Evolutionary conservation across 2,113 vertebrate genomes (phyloP).

Genomic region (Micronycteris hirsuta): DNA sequence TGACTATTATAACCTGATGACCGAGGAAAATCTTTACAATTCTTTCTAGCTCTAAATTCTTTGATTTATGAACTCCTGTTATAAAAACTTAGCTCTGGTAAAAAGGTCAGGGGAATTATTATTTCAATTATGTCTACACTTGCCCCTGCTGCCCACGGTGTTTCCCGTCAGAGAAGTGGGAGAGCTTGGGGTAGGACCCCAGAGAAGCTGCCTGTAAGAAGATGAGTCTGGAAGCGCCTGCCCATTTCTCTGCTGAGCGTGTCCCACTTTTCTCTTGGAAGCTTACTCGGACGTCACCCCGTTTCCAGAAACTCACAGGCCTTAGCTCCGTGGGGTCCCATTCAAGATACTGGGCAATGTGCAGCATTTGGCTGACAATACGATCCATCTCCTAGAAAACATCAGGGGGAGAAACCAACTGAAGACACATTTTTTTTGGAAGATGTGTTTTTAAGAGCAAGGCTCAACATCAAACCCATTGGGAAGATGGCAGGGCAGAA

Average conservation of each 20-base stretch:
- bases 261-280: neutral
- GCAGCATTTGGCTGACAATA: conserved; percentile 97
- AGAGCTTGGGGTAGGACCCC: neutral
- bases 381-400: conserved; percentile 89
- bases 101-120: neutral
- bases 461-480: neutral
- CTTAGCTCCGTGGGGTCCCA: conserved; percentile 94
- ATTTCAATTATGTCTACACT: neutral
- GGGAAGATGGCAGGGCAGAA: neutral
- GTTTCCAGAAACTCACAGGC: conserved; percentile 81
- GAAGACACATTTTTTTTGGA: no score
- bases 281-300: neutral
- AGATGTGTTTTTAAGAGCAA: neutral
- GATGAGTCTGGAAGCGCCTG: neutral
- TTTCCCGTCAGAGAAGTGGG: neutral
- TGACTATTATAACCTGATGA: neutral
- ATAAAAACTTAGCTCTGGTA: neutral
- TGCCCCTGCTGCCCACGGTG: neutral
- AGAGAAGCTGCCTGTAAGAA: neutral
- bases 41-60: neutral
- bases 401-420: conserved; percentile 16
- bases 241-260: neutral
- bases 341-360: conserved; percentile 94
- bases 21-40: neutral
- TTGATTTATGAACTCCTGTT: neutral